phyloP scores from a whole-genome alignment of 1,140 invertebrate species.

The Sycophaga agraensis region DNA sequence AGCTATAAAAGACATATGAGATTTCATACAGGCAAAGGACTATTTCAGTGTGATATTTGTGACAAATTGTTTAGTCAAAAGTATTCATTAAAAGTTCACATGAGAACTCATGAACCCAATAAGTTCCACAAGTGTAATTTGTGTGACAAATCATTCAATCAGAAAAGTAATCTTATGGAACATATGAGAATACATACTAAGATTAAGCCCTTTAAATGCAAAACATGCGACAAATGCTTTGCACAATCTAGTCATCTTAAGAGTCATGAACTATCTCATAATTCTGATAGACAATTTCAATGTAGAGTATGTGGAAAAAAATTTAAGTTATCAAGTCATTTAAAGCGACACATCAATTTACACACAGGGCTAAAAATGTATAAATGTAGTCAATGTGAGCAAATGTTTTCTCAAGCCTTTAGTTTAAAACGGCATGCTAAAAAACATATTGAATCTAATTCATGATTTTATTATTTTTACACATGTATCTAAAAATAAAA shows the following conservation, averaged over 20 bases:
- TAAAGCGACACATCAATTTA: conserved; percentile 49
- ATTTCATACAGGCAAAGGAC: conserved; percentile 46
- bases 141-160: conserved; percentile 58
- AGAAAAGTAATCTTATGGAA: conserved; percentile 57
- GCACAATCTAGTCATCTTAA: conserved; percentile 53
- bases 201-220: conserved; percentile 58
- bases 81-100: conserved; percentile 51
- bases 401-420: conserved; percentile 54
- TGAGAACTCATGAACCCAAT: conserved; percentile 44
- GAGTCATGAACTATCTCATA: conserved; percentile 50
- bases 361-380: conserved; percentile 52
- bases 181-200: conserved; percentile 60
- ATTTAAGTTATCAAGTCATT: conserved; percentile 53
- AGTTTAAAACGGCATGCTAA: conserved; percentile 56
- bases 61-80: conserved; percentile 52
- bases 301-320: conserved; percentile 54
- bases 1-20: conserved; percentile 48
- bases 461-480: conserved; percentile 11
- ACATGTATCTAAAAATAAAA: neutral
- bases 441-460: conserved; percentile 35
- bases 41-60: conserved; percentile 56
- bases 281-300: conserved; percentile 46
- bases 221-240: conserved; percentile 54
- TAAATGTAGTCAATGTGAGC: conserved; percentile 54
- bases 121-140: conserved; percentile 57